Evolutionary conservation across 1,140 invertebrate genomes (phyloP), one percentile per base, ranked within the genome.

Genomic region (Pararge aegeria): DNA sequence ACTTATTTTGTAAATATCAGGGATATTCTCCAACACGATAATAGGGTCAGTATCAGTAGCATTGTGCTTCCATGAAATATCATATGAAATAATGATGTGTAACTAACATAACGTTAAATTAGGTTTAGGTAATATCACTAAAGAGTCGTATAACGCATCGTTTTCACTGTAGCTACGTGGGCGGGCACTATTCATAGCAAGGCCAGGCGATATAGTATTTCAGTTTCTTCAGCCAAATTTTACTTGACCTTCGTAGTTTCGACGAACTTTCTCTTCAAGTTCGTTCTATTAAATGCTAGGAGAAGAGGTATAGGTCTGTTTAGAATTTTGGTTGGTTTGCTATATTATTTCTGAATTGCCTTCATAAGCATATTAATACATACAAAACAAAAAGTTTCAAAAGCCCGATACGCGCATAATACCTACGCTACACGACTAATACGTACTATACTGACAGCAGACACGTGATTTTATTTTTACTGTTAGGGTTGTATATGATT

Each of bases 171-270:
- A 19, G 24, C 58, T 21, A 61, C 75, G 84, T 87, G 68, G 84
- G 84, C 78, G 79, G 70, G 60, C 73, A 79, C 84, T 87, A 87
- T 87, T 87, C 79, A 76, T 69, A 80, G 84, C 84, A 85, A 87
- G 84, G 84, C 78, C 81, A 71, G 48, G 52, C 71, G 76, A 87
- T 87, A 87, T 87, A 85, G 74, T 85, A 74, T 87, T 87, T 78
- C 84, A 83, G 64, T 68, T 58, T 68, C 66, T 61, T 64, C 66
- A 62, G 70, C 80, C 77, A 80, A 46, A 54, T 74, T 58, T 70
- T 65, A 49, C 48, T 50, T 70, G 83, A 83, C 50, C 79, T 70
- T 59, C 64, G 52, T 40, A 52, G 40, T 57, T 62, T 62, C 53
- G 44, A 40, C 44, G 34, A 44, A 38, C 21, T 13, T 65, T 59